These are phyloP conservation scores for Lepus europaeus DNA, from an alignment of 2,113 vertebrate species.

Conservation along the genomic window DNA sequence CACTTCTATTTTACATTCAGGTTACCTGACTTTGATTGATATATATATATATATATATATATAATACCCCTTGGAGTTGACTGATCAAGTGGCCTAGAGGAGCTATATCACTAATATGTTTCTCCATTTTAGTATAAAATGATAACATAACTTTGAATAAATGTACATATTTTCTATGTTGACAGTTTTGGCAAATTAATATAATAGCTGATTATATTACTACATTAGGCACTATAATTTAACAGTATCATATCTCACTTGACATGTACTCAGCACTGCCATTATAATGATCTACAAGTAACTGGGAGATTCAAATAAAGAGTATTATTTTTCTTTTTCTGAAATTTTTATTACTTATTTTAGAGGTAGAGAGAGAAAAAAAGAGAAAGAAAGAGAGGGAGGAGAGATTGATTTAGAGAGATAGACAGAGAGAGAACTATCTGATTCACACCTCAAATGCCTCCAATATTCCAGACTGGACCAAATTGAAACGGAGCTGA, in stretches of 20 bases:
- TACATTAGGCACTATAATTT: not conserved
- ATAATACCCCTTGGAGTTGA: not conserved
- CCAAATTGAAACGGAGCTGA: not conserved
- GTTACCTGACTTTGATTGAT: not conserved
- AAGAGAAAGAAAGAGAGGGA: no score
- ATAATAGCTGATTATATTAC: not conserved
- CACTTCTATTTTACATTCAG: not conserved
- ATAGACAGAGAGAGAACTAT: no score
- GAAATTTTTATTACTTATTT: no score
- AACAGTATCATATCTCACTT: not conserved
- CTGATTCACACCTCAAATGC: no score
- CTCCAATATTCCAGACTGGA: no score
- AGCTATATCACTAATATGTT: not conserved
- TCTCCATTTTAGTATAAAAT: not conserved
- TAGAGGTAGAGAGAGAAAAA: no score
- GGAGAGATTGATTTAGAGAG: no score
- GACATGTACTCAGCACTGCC: not conserved
- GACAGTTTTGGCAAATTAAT: not conserved
- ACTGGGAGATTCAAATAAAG: no score
- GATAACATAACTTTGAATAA: not conserved
- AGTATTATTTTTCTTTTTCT: no score
- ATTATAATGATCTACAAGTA: not conserved
- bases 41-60: not conserved
- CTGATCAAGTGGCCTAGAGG: accelerated
- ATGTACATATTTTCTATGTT: not conserved